Evolutionary conservation across 2,113 vertebrate genomes (phyloP).

Genomic region (Paramisgurnus dabryanus): DNA sequence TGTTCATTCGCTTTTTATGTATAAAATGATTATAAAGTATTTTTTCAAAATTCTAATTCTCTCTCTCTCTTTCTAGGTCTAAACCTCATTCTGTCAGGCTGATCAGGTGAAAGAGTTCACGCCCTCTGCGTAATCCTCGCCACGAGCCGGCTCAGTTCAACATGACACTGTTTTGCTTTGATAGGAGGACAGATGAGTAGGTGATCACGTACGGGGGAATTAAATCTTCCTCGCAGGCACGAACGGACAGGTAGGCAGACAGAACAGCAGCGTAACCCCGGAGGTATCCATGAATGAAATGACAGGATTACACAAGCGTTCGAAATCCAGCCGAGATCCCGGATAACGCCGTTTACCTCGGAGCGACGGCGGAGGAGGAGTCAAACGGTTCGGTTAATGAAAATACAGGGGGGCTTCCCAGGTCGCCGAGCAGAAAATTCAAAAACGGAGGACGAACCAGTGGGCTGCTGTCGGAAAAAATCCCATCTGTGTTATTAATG

Average conservation of each 20-base stretch:
- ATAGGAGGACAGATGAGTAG: slow-evolving; percentile 27
- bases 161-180: slow-evolving; percentile 25
- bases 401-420: slow-evolving; percentile 65
- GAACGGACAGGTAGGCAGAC: slow-evolving; percentile 70
- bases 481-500: not conserved
- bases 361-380: slow-evolving; percentile 54
- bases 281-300: slow-evolving; percentile 75
- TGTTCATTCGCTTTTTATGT: no score
- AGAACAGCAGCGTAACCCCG: slow-evolving; percentile 64
- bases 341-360: slow-evolving; percentile 74
- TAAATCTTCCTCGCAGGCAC: slow-evolving; percentile 74
- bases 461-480: not conserved
- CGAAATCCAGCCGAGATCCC: slow-evolving; percentile 75
- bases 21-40: no score
- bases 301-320: slow-evolving; percentile 76
- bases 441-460: slow-evolving; percentile 38
- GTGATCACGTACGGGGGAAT: slow-evolving; percentile 58
- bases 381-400: slow-evolving; percentile 74
- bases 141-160: slow-evolving; percentile 25
- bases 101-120: slow-evolving; percentile 5
- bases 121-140: slow-evolving; percentile 2
- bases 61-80: slow-evolving; percentile 1
- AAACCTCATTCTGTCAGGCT: not conserved
- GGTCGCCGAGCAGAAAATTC: slow-evolving; percentile 59
- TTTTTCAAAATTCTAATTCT: not conserved